Evolutionary conservation across 2,888 invertebrate genomes (phyloP).

Genomic region (Labia minor): DNA sequence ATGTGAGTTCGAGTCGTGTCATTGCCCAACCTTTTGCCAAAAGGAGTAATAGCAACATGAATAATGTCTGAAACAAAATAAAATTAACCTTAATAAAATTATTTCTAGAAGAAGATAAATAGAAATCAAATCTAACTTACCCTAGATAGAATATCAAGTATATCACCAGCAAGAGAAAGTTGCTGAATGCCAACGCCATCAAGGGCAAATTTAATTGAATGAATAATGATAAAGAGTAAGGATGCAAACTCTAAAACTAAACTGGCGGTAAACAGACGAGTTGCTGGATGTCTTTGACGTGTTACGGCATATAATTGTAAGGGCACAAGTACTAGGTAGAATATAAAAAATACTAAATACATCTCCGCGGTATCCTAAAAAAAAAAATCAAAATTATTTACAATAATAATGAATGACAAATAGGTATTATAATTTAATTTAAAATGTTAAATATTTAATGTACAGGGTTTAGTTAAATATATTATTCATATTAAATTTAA

Average conservation of each 20-base stretch:
- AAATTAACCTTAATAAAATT: not conserved
- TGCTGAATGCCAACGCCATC: slow-evolving; percentile 80
- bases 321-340: slow-evolving; percentile 75
- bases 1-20: slow-evolving; percentile 76
- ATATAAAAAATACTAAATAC: slow-evolving; percentile 76
- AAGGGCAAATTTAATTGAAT: slow-evolving; percentile 78
- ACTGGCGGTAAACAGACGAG: slow-evolving; percentile 79
- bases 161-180: slow-evolving; percentile 77
- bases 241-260: slow-evolving; percentile 76
- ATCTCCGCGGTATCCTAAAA: slow-evolving; percentile 75
- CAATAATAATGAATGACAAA: not conserved
- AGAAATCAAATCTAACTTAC: slow-evolving; percentile 41
- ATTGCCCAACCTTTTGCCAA: slow-evolving; percentile 97
- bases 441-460: not conserved
- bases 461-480: not conserved
- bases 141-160: slow-evolving; percentile 82
- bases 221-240: slow-evolving; percentile 73
- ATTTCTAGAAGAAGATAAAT: slow-evolving; percentile 13
- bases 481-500: no score
- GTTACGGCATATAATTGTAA: slow-evolving; percentile 85
- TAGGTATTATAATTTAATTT: not conserved
- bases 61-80: slow-evolving; percentile 58
- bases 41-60: slow-evolving; percentile 82
- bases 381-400: slow-evolving; percentile 21
- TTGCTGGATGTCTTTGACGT: slow-evolving; percentile 82